Conservation (phyloP, 2,797 vertebrate species). For the Esox masquinongy region DNA sequence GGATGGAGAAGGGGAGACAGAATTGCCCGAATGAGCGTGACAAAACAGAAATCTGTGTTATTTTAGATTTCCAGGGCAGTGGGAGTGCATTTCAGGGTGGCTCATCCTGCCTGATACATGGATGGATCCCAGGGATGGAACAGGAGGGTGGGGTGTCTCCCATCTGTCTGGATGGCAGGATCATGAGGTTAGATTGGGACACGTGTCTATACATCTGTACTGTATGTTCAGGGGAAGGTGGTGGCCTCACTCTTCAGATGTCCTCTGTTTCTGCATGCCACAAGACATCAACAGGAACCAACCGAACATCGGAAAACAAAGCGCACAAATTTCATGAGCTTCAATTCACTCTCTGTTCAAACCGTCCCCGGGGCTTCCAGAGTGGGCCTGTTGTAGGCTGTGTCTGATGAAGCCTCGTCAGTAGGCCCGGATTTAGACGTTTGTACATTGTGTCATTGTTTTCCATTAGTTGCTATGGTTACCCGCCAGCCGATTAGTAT, state of each 20-base stretch:
- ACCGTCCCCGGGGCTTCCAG: neutral
- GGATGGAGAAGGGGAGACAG: constrained; percentile 23
- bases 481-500: constrained; percentile 75
- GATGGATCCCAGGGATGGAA: constrained; percentile 42
- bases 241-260: constrained; percentile 52
- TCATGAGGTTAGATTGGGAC: constrained; percentile 32
- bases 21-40: constrained; percentile 35
- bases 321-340: constrained; percentile 16
- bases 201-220: constrained; percentile 23
- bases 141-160: constrained; percentile 24
- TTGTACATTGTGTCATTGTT: constrained; percentile 66
- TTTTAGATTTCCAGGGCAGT: constrained; percentile 64
- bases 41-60: constrained; percentile 72
- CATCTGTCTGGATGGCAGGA: constrained; percentile 49
- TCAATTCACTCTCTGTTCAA: neutral
- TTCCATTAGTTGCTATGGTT: constrained; percentile 64
- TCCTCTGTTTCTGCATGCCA: constrained; percentile 63
- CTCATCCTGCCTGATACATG: constrained; percentile 39
- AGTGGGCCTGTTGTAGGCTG: neutral
- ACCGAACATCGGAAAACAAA: constrained; percentile 42
- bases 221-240: constrained; percentile 31
- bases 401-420: constrained; percentile 3
- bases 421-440: constrained; percentile 37
- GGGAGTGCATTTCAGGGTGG: constrained; percentile 50
- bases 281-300: constrained; percentile 38